Evolutionary conservation across 92 coral and sea anemone genomes (phyloP).

Genomic region (Epizoanthus rinbou): DNA sequence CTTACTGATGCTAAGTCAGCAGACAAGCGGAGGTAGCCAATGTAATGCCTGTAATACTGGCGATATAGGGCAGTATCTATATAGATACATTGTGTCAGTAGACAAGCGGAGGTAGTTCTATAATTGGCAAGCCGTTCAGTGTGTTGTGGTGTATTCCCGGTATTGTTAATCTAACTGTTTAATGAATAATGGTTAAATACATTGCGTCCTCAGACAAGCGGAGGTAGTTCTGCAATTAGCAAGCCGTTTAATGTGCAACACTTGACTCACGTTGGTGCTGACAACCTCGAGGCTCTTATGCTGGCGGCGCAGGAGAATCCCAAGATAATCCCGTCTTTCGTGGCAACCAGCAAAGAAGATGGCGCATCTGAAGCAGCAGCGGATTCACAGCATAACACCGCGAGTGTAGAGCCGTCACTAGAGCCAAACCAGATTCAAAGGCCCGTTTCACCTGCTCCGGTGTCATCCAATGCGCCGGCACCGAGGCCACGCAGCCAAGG

Average conservation of each 20-base stretch:
- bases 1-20: no score
- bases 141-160: constrained; percentile 29
- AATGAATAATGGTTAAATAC: not conserved
- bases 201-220: constrained; percentile 12
- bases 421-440: not conserved
- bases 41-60: no score
- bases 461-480: not conserved
- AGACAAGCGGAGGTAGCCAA: no score
- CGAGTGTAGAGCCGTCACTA: not conserved
- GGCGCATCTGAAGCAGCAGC: not conserved
- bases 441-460: not conserved
- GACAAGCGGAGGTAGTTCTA: constrained; percentile 52
- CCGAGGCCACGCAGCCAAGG: constrained; percentile 18
- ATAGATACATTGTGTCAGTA: not conserved
- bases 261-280: constrained; percentile 91
- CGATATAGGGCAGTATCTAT: no score
- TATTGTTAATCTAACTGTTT: not conserved
- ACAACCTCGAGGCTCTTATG: constrained; percentile 88
- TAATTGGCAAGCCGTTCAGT: constrained; percentile 87
- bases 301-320: constrained; percentile 89
- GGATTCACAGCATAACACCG: not conserved
- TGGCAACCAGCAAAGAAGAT: constrained; percentile 30
- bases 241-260: constrained; percentile 94
- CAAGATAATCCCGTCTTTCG: constrained; percentile 76
- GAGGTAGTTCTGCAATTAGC: constrained; percentile 67